Conservation (phyloP, 2,888 invertebrate genomes). For the Synanthedon tipuliformis region DNA sequence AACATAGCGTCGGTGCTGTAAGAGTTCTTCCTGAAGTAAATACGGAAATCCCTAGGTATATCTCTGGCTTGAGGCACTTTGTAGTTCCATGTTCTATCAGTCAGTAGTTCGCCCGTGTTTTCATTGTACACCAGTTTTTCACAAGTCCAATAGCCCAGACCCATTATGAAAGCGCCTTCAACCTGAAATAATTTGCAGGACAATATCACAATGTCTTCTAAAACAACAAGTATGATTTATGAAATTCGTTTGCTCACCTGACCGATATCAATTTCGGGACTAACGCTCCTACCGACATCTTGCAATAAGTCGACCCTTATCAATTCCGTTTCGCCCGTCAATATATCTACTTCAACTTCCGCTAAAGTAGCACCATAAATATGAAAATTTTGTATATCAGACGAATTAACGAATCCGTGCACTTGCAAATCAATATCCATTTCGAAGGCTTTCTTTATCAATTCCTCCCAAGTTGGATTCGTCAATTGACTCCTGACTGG, state of each 20-base stretch:
- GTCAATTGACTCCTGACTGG: slow-evolving; percentile 48
- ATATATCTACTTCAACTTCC: slow-evolving; percentile 79
- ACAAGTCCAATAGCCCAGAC: slow-evolving; percentile 73
- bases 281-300: slow-evolving; percentile 75
- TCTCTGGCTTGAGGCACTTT: slow-evolving; percentile 74
- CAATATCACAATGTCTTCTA: no score
- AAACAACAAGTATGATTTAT: no score
- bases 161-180: slow-evolving; percentile 78
- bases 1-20: slow-evolving; percentile 65
- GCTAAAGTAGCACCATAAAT: slow-evolving; percentile 69
- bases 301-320: slow-evolving; percentile 74
- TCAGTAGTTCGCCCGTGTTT: slow-evolving; percentile 69
- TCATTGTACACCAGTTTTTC: slow-evolving; percentile 71
- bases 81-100: slow-evolving; percentile 77
- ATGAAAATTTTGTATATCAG: slow-evolving; percentile 32
- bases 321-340: slow-evolving; percentile 77
- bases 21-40: slow-evolving; percentile 66
- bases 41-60: slow-evolving; percentile 72
- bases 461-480: slow-evolving; percentile 61
- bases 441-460: slow-evolving; percentile 56
- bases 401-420: slow-evolving; percentile 25
- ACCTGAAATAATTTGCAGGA: slow-evolving; percentile 24
- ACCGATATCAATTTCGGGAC: slow-evolving; percentile 76
- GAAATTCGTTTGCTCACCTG: slow-evolving; percentile 45
- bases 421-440: slow-evolving; percentile 43